Conservation (phyloP, 2,113 vertebrate species). For the Semnornis frantzii region DNA sequence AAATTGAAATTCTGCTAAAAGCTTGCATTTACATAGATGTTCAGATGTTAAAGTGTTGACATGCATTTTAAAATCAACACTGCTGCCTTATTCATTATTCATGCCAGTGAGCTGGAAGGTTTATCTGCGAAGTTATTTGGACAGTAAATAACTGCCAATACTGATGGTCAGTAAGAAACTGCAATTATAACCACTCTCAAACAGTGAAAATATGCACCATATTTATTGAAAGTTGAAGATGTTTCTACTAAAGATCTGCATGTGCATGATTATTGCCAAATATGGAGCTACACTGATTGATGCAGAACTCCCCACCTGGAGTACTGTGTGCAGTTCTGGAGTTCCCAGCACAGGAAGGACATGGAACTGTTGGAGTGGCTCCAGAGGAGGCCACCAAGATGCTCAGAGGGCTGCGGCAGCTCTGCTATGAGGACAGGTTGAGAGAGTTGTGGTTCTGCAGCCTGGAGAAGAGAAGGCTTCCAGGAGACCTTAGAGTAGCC, state of each 20-base stretch:
- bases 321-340: too few relatives aligned
- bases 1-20: constrained; percentile 75
- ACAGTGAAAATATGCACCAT: not conserved
- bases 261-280: not conserved
- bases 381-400: too few relatives aligned
- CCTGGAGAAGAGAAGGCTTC: too few relatives aligned
- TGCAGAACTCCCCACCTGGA: too few relatives aligned
- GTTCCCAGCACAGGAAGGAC: too few relatives aligned
- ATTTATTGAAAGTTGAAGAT: not conserved
- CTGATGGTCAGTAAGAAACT: not conserved
- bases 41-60: constrained; percentile 69
- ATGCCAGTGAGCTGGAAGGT: constrained; percentile 26
- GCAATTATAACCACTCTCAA: not conserved
- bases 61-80: constrained; percentile 58
- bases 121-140: constrained; percentile 48
- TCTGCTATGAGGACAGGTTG: too few relatives aligned
- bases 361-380: too few relatives aligned
- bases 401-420: too few relatives aligned
- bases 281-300: not conserved
- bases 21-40: constrained; percentile 73
- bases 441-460: too few relatives aligned
- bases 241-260: not conserved
- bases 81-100: constrained; percentile 63
- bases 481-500: too few relatives aligned
- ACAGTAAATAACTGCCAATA: too few relatives aligned